phyloP scores from a whole-genome alignment of 2,888 invertebrate genomes.

The Acleris sparsana region DNA sequence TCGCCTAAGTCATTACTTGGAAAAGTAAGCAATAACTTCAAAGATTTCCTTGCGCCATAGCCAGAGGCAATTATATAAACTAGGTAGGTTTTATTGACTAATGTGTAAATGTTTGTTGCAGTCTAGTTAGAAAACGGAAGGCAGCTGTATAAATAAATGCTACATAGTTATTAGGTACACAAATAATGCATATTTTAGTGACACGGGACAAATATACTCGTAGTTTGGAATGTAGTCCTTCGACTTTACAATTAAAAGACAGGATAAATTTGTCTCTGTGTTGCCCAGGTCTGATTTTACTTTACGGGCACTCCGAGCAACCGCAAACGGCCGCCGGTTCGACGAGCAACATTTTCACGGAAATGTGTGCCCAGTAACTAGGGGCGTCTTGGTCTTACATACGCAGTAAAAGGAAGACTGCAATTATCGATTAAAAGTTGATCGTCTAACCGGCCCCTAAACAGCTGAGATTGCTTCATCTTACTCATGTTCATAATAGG shows the following conservation, averaged over 20 bases:
- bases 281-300: no score
- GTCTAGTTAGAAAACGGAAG: constrained; percentile 11
- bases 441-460: no score
- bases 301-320: no score
- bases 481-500: no score
- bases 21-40: background rate
- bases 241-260: background rate
- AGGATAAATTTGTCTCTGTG: background rate
- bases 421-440: no score
- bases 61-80: constrained; percentile 23
- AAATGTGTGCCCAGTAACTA: no score
- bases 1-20: no score
- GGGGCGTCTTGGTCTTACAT: no score
- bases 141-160: constrained; percentile 19
- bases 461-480: no score
- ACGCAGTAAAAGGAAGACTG: no score
- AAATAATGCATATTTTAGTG: background rate
- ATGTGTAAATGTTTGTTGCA: constrained; percentile 21
- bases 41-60: constrained; percentile 9
- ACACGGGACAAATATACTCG: background rate
- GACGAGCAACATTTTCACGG: no score
- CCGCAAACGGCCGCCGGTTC: no score
- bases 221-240: constrained; percentile 24
- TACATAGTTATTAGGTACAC: background rate
- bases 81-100: constrained; percentile 22